A percentile compares a stretch with the other conserved stretches of the same genome.
phyloP scores from a whole-genome alignment of 2,797 vertebrate genomes.

The Crax fasciolata region DNA sequence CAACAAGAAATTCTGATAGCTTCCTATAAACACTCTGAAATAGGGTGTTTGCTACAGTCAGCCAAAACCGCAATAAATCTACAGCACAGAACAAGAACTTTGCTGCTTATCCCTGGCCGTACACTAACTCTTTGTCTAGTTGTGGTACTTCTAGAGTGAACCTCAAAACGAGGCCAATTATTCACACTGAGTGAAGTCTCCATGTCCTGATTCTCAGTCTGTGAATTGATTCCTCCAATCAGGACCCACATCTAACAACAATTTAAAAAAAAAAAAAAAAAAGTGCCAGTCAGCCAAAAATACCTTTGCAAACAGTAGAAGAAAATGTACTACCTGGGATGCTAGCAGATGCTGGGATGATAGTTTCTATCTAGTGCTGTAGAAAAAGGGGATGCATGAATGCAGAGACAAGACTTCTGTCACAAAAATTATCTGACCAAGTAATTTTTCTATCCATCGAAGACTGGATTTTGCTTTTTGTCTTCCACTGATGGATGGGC shows the following conservation, averaged over 20 bases:
- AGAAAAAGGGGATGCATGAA: not conserved
- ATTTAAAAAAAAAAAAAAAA: not conserved
- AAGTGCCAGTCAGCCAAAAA: not conserved
- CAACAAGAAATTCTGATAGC: slow-evolving; percentile 11
- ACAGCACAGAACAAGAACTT: not conserved
- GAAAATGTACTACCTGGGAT: not conserved
- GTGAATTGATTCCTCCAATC: not conserved
- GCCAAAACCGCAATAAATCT: slow-evolving; percentile 9
- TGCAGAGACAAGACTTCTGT: not conserved
- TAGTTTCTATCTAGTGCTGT: accelerated
- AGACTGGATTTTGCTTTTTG: not conserved
- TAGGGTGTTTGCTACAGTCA: not conserved
- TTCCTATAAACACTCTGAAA: slow-evolving; percentile 30
- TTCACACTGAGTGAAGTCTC: not conserved
- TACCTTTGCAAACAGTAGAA: not conserved
- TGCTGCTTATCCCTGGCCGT: not conserved
- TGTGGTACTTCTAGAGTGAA: not conserved
- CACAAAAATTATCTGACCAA: not conserved
- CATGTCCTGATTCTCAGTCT: not conserved
- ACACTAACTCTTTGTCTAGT: not conserved
- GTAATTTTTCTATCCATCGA: not conserved
- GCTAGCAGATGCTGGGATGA: no score
- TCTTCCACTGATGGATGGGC: not conserved
- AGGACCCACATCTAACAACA: not conserved
- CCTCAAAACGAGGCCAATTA: not conserved